These are phyloP conservation scores for Eupithecia dodoneata DNA, from an alignment of 2,888 invertebrate genomes.

Conservation along the genomic window DNA sequence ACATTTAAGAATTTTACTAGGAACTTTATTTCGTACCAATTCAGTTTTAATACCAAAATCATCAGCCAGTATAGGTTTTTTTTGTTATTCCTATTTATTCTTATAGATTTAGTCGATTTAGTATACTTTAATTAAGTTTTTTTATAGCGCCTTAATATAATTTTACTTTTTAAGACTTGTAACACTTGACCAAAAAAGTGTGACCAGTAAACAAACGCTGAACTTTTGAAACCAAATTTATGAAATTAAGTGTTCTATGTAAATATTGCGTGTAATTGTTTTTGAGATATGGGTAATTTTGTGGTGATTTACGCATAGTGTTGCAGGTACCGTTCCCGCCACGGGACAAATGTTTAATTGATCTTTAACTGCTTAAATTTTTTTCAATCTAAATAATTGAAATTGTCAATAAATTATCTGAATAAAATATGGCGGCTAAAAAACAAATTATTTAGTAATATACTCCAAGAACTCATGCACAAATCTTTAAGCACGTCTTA, in stretches of 20 bases:
- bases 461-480: not conserved
- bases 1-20: not conserved
- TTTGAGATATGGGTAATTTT: conserved; percentile 29
- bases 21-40: conserved; percentile 51
- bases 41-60: conserved; percentile 64
- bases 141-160: conserved; percentile 18
- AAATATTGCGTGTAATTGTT: conserved; percentile 38
- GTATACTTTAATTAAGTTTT: conserved; percentile 18
- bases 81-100: conserved; percentile 40
- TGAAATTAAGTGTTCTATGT: conserved; percentile 41
- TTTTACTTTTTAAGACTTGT: conserved; percentile 45
- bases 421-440: not conserved
- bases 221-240: conserved; percentile 61
- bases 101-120: conserved; percentile 20
- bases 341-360: not conserved
- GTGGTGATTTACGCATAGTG: not conserved
- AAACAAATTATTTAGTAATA: not conserved
- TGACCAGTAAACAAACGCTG: conserved; percentile 62
- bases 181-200: conserved; percentile 68
- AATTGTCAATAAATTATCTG: not conserved
- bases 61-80: conserved; percentile 67
- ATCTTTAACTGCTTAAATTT: not conserved
- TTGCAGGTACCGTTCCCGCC: not conserved
- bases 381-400: not conserved
- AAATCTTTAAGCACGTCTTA: not conserved